Evolutionary conservation across 2,888 invertebrate species (phyloP), one percentile per base, ranked within the genome.

Genomic region (Incurvaria masculella): DNA sequence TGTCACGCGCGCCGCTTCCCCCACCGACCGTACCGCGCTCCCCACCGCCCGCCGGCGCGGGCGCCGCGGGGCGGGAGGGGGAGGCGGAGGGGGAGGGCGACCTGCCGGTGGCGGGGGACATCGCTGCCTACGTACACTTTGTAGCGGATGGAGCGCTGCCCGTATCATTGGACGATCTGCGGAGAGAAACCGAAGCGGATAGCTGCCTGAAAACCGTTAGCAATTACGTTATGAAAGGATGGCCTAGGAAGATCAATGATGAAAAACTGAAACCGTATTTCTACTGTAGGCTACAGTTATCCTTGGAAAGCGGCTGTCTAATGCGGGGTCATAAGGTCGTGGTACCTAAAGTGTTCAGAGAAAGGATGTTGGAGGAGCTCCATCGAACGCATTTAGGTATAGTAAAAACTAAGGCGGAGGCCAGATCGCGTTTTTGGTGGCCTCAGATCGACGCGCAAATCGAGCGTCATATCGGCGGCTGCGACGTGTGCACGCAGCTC

Each of bases 1-100:
- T 54, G 19, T 52, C 53, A 21, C 51, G 49, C 17, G 47, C 52
- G 16, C 17, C 39, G 18, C 43, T 18, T 20, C 51, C 48, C 17
- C 46, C 52, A 14, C 17, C 39, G 18, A 40, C 18, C n/a, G 26
- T 21, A 11, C 18, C 11, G 4, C 48, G 33, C 23, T 10, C 5
- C 23, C 10, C 23, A 10, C 23, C 6, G 6, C 6, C 23, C 6
- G 23, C 23, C 6, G 6, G 23, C 23, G 23, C 23, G 23, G 23
- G 23, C 23, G 23, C 23, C 6, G 6, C 10, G 23, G 10, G 6
- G 23, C 6, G 10, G 23, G 5, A 10, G 6, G 23, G 6, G 23
- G 23, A 10, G 6, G 23, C 23, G 23, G 6, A 10, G 23, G 10
- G 6, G 46, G 17, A 17, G 43, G 39, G 10, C 21, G 44, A 8